Conservation (phyloP, 1,140 invertebrate species). For the Eulimnadia texana region DNA sequence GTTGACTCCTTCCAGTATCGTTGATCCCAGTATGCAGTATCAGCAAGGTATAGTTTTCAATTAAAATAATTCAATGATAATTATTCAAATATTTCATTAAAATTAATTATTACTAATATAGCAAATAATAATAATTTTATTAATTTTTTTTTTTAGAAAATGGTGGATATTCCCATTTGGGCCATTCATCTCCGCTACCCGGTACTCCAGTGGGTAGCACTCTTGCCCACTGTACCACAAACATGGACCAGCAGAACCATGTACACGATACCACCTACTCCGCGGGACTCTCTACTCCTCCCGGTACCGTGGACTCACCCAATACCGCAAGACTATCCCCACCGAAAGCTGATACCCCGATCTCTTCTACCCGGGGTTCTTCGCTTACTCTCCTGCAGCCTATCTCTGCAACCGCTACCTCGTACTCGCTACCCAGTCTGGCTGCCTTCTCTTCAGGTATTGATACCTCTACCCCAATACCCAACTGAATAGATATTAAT, state of each 20-base stretch:
- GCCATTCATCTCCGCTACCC: background rate
- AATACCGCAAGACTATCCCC: background rate
- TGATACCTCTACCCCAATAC: background rate
- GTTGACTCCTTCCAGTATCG: conserved; percentile 32
- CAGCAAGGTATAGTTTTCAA: conserved; percentile 32
- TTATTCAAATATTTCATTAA: background rate
- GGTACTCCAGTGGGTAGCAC: background rate
- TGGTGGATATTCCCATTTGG: background rate
- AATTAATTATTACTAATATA: background rate
- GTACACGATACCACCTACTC: conserved; percentile 16
- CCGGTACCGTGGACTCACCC: background rate
- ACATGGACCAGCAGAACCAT: background rate
- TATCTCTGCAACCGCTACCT: conserved; percentile 30
- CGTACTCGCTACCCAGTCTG: conserved; percentile 50
- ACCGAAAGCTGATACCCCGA: background rate
- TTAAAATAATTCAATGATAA: background rate
- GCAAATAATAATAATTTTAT: background rate
- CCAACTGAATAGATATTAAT: background rate
- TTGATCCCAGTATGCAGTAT: conserved; percentile 46
- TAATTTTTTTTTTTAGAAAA: background rate
- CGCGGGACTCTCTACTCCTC: conserved; percentile 17
- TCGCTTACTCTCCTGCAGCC: conserved; percentile 35
- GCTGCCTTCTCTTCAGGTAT: conserved; percentile 40
- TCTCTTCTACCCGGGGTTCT: conserved; percentile 3
- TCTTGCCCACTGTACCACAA: background rate